Conservation (phyloP, 2,797 vertebrate species). For the Gobio occitaniae region DNA sequence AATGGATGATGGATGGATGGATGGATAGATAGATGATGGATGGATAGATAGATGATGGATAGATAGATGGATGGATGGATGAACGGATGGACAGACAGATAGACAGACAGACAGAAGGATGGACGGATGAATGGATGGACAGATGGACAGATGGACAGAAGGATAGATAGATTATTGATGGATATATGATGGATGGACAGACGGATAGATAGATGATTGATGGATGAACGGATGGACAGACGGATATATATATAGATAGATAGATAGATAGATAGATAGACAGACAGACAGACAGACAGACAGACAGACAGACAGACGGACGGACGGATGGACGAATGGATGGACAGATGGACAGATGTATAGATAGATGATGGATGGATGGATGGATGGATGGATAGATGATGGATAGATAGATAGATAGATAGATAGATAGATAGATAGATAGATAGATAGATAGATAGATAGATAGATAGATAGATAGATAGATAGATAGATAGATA, state of each 20-base stretch:
- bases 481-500: too few species aligned
- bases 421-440: neutral
- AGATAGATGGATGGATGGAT: neutral
- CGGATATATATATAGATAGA: accelerated
- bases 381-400: accelerated
- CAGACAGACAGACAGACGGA: accelerated
- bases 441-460: too few species aligned
- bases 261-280: accelerated
- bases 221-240: accelerated
- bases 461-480: too few species aligned
- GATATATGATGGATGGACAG: neutral
- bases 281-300: neutral
- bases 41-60: neutral
- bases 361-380: neutral
- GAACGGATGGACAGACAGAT: accelerated
- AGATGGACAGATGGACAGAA: neutral
- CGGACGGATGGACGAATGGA: neutral
- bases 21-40: too few species aligned
- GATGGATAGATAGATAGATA: neutral
- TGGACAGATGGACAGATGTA: neutral
- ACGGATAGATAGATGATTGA: neutral
- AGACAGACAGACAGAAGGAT: accelerated
- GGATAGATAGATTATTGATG: neutral
- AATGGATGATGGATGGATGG: neutral
- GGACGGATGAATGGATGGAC: neutral